A percentile compares a stretch with the other conserved stretches of the same genome.
Evolutionary conservation across 2,113 vertebrate genomes (phyloP).

Genomic region (Meles meles): DNA sequence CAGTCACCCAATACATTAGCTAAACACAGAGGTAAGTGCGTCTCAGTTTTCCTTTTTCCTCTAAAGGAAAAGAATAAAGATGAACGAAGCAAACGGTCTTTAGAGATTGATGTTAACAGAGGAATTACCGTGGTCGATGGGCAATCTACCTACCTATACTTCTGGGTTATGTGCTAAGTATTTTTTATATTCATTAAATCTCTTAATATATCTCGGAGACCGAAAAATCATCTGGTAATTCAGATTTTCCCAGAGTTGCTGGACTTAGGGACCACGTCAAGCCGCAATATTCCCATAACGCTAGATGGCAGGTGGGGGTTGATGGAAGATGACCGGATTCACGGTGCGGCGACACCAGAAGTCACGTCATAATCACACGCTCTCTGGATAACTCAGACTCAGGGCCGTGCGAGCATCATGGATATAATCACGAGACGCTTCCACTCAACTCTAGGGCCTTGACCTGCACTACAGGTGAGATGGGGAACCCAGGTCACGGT

Average conservation of each 20-base stretch:
- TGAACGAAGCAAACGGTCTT: background rate
- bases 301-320: background rate
- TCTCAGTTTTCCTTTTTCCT: background rate
- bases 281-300: background rate
- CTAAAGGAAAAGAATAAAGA: background rate
- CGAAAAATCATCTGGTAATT: background rate
- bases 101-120: background rate
- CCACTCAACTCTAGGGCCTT: background rate
- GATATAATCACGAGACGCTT: background rate
- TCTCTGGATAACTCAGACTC: background rate
- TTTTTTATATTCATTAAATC: background rate
- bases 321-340: background rate
- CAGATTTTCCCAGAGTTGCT: background rate
- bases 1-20: background rate
- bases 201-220: background rate
- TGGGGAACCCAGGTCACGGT: background rate
- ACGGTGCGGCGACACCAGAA: background rate
- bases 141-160: background rate
- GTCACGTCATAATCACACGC: background rate
- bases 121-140: background rate
- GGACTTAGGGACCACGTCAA: background rate
- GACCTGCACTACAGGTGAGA: background rate
- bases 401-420: rapidly evolving
- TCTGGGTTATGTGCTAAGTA: background rate
- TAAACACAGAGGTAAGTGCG: background rate